phyloP scores from a whole-genome alignment of 2,797 vertebrate genomes.

The Typhlichthys subterraneus region DNA sequence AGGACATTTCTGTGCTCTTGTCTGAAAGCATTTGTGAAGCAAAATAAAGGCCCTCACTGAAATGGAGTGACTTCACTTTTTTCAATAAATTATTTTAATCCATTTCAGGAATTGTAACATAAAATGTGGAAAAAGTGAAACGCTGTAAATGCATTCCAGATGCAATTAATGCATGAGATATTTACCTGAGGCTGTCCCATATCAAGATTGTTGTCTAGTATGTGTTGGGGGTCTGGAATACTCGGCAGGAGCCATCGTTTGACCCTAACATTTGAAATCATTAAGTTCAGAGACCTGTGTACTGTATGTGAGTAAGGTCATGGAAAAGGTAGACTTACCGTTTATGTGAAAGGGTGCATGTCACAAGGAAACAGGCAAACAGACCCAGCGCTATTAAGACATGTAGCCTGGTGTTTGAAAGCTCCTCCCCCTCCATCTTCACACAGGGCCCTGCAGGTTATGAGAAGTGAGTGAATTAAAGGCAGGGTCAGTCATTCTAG shows the following conservation, averaged over 20 bases:
- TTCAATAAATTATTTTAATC: too few relatives aligned
- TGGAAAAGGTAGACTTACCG: conserved; percentile 59
- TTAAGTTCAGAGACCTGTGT: conserved; percentile 5
- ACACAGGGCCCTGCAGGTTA: background rate
- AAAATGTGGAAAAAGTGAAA: too few relatives aligned
- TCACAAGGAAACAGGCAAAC: conserved; percentile 31
- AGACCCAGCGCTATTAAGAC: conserved; percentile 49
- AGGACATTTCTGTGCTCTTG: too few relatives aligned
- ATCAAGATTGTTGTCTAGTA: conserved; percentile 69
- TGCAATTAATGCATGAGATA: too few relatives aligned
- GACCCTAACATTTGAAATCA: conserved; percentile 54
- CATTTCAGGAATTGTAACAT: too few relatives aligned
- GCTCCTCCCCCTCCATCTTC: background rate
- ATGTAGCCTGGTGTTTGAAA: conserved; percentile 27
- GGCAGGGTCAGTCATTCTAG: too few relatives aligned
- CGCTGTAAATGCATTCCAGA: too few relatives aligned
- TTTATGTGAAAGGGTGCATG: conserved; percentile 56
- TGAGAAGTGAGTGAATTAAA: too few relatives aligned
- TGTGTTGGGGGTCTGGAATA: conserved; percentile 76
- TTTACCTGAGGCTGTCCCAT: conserved; percentile 58
- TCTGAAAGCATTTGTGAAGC: too few relatives aligned
- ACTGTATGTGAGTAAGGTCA: background rate
- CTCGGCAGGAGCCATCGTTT: conserved; percentile 66
- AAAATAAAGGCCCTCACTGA: too few relatives aligned
- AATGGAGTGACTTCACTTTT: too few relatives aligned